Evolutionary conservation across 2,797 vertebrate genomes (phyloP).

Genomic region (Stomatorhinus walkeri): DNA sequence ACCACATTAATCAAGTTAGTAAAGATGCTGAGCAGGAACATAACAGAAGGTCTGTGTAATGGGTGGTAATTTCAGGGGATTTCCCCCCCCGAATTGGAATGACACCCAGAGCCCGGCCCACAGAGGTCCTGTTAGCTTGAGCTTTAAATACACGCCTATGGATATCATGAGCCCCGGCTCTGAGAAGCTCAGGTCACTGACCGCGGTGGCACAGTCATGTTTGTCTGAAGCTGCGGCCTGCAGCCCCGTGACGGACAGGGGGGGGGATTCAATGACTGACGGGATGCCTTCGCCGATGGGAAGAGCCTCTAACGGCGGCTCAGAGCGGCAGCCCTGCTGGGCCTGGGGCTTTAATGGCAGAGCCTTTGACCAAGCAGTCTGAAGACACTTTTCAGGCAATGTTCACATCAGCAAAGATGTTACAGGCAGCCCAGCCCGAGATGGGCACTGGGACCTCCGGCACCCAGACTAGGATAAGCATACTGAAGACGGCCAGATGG

Average conservation of each 20-base stretch:
- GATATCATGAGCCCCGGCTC: not conserved
- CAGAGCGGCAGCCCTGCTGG: not conserved
- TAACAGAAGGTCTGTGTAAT: not conserved
- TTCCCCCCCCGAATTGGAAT: not conserved
- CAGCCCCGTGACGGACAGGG: not conserved
- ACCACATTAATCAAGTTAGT: not conserved
- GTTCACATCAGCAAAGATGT: not conserved
- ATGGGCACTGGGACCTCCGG: not conserved
- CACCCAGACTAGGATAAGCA: not conserved
- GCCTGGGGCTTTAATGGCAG: not conserved
- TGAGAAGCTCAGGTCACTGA: not conserved
- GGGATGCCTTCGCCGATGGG: not conserved
- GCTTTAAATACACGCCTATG: not conserved
- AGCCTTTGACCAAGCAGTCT: not conserved
- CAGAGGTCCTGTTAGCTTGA: not conserved
- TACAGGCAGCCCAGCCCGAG: not conserved
- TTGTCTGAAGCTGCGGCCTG: not conserved
- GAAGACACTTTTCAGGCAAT: not conserved
- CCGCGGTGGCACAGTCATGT: not conserved
- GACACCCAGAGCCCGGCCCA: not conserved
- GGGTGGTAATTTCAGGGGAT: not conserved
- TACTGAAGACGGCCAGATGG: not conserved
- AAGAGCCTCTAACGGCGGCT: not conserved
- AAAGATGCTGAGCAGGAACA: not conserved
- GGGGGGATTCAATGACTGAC: conserved; percentile 42